Conservation (phyloP, 2,797 vertebrate genomes). For the Onychomys leucogaster region DNA sequence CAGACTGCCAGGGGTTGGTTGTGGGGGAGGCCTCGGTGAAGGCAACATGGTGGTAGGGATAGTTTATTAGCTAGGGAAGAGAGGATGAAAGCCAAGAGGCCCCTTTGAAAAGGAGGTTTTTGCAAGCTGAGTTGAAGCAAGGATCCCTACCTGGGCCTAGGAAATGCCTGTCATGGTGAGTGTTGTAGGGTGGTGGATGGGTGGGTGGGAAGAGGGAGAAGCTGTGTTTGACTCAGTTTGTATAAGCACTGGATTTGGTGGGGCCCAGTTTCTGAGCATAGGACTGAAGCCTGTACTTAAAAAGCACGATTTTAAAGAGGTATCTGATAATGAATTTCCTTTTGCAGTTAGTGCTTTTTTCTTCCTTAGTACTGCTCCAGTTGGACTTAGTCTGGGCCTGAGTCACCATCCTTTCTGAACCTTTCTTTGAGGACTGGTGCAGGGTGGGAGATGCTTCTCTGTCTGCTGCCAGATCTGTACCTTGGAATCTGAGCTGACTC, state of each 20-base stretch:
- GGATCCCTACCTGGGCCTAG: slow-evolving; percentile 8
- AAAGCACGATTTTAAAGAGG: slow-evolving; percentile 53
- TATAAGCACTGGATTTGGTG: slow-evolving; percentile 56
- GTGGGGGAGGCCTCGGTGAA: slow-evolving; percentile 69
- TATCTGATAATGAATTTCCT: neutral
- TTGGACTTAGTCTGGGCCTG: slow-evolving; percentile 66
- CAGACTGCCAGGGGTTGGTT: slow-evolving; percentile 47
- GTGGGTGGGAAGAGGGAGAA: slow-evolving; percentile 59
- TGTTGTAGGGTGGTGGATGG: slow-evolving; percentile 43
- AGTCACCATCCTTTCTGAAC: slow-evolving; percentile 75
- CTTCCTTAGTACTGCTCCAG: slow-evolving; percentile 43
- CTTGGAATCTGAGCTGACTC: slow-evolving; percentile 72
- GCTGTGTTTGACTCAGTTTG: slow-evolving; percentile 70
- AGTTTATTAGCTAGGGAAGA: slow-evolving; percentile 70
- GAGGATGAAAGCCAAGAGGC: slow-evolving; percentile 9
- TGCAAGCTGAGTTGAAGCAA: slow-evolving; percentile 30
- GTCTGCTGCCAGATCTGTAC: slow-evolving; percentile 73
- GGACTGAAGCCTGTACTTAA: slow-evolving; percentile 44
- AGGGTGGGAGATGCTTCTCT: slow-evolving; percentile 74
- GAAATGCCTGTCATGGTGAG: slow-evolving; percentile 49
- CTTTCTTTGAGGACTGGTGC: slow-evolving; percentile 69
- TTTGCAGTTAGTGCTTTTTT: slow-evolving; percentile 69
- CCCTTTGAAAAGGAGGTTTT: slow-evolving; percentile 48
- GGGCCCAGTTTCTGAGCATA: slow-evolving; percentile 39
- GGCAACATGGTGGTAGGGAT: slow-evolving; percentile 70